Conservation (phyloP, 2,888 invertebrate genomes). For the Tiliacea citrago region DNA sequence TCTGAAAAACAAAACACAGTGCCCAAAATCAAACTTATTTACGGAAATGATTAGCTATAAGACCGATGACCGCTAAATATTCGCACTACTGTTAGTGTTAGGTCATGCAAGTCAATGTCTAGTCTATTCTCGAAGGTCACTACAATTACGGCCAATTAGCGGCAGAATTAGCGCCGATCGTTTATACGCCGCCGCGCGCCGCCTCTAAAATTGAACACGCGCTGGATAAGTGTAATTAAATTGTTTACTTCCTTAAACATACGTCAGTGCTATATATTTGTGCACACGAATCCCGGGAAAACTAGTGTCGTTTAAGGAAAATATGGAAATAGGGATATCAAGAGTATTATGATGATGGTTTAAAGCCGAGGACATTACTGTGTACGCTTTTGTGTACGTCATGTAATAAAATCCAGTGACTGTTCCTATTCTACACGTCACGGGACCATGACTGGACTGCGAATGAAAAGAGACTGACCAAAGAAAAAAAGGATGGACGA, state of each 20-base stretch:
- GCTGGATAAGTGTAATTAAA: constrained; percentile 65
- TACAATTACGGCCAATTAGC: constrained; percentile 73
- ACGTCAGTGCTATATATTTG: constrained; percentile 24
- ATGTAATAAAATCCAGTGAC: neutral
- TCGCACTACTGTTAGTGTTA: constrained; percentile 11
- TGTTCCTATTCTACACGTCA: neutral
- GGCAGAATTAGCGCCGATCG: constrained; percentile 66
- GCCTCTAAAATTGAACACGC: constrained; percentile 59
- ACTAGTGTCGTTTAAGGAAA: neutral
- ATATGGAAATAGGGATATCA: neutral
- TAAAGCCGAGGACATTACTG: neutral
- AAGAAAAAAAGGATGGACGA: neutral
- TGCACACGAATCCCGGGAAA: neutral
- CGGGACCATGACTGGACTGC: neutral
- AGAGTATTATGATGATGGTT: constrained; percentile 8
- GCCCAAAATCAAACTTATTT: neutral
- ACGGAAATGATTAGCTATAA: neutral
- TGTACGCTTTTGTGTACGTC: constrained; percentile 4
- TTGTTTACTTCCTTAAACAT: constrained; percentile 67
- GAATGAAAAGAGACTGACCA: neutral
- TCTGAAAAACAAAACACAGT: neutral
- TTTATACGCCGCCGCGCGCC: constrained; percentile 45
- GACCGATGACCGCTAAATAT: constrained; percentile 32
- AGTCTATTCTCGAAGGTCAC: constrained; percentile 68
- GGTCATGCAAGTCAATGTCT: constrained; percentile 46